Percentiles rank a stretch among this genome's conserved stretches.
phyloP scores from a whole-genome alignment of 2,888 invertebrate species.

The Ophion obscuratus region DNA sequence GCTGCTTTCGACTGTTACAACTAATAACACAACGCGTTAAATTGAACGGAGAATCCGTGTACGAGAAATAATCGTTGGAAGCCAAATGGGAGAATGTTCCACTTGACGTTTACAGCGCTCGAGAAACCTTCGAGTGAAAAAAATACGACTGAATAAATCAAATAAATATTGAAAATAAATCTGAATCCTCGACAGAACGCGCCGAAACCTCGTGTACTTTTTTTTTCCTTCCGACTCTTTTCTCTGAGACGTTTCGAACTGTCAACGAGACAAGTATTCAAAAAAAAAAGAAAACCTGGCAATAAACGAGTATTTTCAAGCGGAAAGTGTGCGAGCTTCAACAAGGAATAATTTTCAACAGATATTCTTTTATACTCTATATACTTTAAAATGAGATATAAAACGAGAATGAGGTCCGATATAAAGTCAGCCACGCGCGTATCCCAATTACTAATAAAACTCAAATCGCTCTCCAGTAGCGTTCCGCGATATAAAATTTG shows the following conservation, averaged over 20 bases:
- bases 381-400: constrained; percentile 26
- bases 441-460: constrained; percentile 69
- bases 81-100: neutral
- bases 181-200: neutral
- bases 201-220: neutral
- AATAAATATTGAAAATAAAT: neutral
- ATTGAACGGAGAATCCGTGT: neutral
- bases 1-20: too few species aligned
- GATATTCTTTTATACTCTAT: constrained; percentile 29
- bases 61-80: neutral
- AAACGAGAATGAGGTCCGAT: constrained; percentile 53
- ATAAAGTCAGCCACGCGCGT: constrained; percentile 60
- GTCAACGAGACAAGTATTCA: neutral
- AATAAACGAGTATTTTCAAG: neutral
- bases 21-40: neutral
- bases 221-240: neutral
- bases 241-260: neutral
- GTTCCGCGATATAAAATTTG: constrained; percentile 74
- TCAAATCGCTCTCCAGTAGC: constrained; percentile 79
- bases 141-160: neutral
- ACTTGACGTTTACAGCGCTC: neutral
- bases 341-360: constrained; percentile 44
- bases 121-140: neutral
- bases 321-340: constrained; percentile 33
- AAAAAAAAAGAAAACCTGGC: neutral